Evolutionary conservation across 2,888 invertebrate genomes (phyloP).

Genomic region (Heteromurus nitidus): DNA sequence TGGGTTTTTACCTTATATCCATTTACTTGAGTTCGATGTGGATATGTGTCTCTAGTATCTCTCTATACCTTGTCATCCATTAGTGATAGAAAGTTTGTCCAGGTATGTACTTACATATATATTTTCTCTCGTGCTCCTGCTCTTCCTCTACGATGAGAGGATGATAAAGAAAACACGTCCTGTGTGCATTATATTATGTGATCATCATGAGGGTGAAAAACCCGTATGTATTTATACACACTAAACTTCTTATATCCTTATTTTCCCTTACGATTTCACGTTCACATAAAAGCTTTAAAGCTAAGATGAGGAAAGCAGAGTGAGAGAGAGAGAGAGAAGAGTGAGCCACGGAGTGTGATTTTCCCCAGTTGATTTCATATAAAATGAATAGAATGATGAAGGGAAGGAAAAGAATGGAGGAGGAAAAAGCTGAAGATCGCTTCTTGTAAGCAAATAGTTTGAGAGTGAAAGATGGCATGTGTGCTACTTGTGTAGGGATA

Average conservation of each 20-base stretch:
- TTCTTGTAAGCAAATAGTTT: slow-evolving; percentile 22
- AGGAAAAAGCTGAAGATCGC: slow-evolving; percentile 26
- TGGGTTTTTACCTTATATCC: slow-evolving; percentile 25
- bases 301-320: not conserved
- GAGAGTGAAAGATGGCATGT: slow-evolving; percentile 5
- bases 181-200: slow-evolving; percentile 7
- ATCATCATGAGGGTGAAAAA: slow-evolving; percentile 20
- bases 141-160: slow-evolving; percentile 13
- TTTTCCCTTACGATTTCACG: not conserved
- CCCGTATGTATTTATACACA: slow-evolving; percentile 9
- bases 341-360: slow-evolving; percentile 36
- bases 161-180: slow-evolving; percentile 17
- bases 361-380: slow-evolving; percentile 53
- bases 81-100: not conserved
- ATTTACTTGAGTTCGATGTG: not conserved
- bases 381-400: slow-evolving; percentile 51
- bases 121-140: not conserved
- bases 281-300: not conserved
- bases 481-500: not conserved
- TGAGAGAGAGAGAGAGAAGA: slow-evolving; percentile 5
- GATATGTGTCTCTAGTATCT: slow-evolving; percentile 2
- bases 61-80: slow-evolving; percentile 2
- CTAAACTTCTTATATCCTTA: slow-evolving; percentile 12
- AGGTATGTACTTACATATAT: not conserved
- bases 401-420: slow-evolving; percentile 16